Evolutionary conservation across 2,113 vertebrate genomes (phyloP), one percentile per base, ranked within the genome.

Genomic region (Saguinus imperator): DNA sequence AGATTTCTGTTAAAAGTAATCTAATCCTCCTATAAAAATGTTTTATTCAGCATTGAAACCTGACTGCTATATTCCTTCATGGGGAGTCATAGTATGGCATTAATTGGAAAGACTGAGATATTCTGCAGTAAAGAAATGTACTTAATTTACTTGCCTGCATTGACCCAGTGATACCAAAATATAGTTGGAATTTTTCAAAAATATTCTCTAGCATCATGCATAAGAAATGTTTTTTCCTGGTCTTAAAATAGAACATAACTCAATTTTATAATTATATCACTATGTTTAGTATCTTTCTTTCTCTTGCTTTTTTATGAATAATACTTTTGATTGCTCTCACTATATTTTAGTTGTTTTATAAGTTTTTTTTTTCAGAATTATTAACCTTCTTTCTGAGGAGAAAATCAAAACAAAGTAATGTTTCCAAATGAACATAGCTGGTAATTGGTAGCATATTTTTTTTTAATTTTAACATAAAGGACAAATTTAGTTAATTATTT

Each of bases 401-500:
- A 85, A 91, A 79, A 72, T 0, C 35, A 43, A 45, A 4, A 18
- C 80, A 23, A 85, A 83, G 10, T 43, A 50, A 48, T 73, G 3
- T 89, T 57, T 14, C 27, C 17, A 83, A 52, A 72, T 94, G 48
- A 40, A 48, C 16, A 70, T 8, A 82, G 5, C 3, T 77, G 14
- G 9, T 68, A 57, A 25, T 8, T 72, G 16, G 18, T 23, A 87
- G 35, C 89, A 20, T 27, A 32, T 32, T 29, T 32, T 61, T 61
- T 14, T 0, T 1, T 0, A 95, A 97, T 96, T 98, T 98, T 92
- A 98, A 98, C 35, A 79, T 99, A 99, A 99, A 99, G 99, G 99
- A 98, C 98, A 99, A 98, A 98, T 99, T 99, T 99, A 99, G 99
- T 99, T 99, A 99, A 99, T 99, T 99, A 99, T 99, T 99, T 99